Percentiles rank a stretch among this genome's conserved stretches.
Conservation (phyloP, 2,797 vertebrate genomes). For the Rhyacichthys aspro region DNA sequence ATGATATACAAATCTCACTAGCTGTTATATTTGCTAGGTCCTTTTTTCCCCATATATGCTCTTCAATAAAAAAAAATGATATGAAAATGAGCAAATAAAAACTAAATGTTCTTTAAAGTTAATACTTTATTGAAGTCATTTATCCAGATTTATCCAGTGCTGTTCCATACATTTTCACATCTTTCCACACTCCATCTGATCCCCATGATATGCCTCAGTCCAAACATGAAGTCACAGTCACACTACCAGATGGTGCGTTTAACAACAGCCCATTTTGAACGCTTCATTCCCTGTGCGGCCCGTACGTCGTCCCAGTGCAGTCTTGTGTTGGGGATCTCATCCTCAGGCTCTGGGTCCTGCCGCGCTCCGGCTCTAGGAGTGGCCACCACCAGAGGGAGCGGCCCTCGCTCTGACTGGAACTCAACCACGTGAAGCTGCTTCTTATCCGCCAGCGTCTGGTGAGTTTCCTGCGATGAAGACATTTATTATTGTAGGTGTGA, state of each 20-base stretch:
- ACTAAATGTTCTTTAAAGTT: too few species aligned
- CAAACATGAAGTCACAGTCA: background rate
- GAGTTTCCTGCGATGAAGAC: slow-evolving; percentile 82
- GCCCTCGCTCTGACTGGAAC: slow-evolving; percentile 85
- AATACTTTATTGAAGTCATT: background rate
- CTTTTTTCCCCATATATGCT: too few species aligned
- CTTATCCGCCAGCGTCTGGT: slow-evolving; percentile 85
- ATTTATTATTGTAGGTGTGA: background rate
- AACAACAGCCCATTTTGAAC: slow-evolving; percentile 83
- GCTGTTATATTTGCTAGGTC: too few species aligned
- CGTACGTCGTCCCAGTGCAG: slow-evolving; percentile 89
- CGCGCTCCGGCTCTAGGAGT: slow-evolving; percentile 71
- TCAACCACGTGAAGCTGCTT: slow-evolving; percentile 91
- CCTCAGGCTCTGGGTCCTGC: slow-evolving; percentile 76
- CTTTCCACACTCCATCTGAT: background rate
- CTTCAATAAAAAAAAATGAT: too few species aligned
- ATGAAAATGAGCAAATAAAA: too few species aligned
- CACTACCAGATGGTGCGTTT: slow-evolving; percentile 82
- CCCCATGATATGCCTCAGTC: slow-evolving; percentile 1
- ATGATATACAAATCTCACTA: too few species aligned
- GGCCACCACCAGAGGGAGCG: slow-evolving; percentile 86
- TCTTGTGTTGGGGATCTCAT: slow-evolving; percentile 81
- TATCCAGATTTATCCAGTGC: background rate
- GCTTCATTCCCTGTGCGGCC: slow-evolving; percentile 81
- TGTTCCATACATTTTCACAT: background rate